Base-by-base conservation (phyloP, 2,113 vertebrate genomes). In the Pithys albifrons region DNA sequence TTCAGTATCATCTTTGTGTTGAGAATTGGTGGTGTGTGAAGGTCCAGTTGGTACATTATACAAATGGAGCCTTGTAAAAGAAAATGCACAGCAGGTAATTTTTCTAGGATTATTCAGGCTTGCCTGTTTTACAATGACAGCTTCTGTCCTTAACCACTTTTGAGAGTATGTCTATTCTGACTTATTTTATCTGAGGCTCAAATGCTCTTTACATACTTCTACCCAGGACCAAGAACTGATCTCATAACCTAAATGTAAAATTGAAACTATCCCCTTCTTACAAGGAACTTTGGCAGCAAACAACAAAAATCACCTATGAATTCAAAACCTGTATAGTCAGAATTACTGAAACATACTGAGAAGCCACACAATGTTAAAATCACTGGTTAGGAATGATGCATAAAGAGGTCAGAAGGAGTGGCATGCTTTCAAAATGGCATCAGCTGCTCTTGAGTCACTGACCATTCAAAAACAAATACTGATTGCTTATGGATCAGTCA, bases 401-500 rank as follows among this genome's bases (percentile, higher is more conserved):
- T 87, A 95, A 93, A 3, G 19, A 92, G 80, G 84, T 64, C 80
- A 93, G 89, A 95, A 91, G 96, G 94, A 89, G 95, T 93, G 95
- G 83, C 3, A 1, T 41, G 70, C 46, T 85, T 91, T 93, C 48
- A 89, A 96, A 89, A 89, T n/a, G 80, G 61, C 95, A 81, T 94
- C 94, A 96, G 80, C 91, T 93, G 94, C 35, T 92, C 84, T 83
- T 97, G 95, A 97, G 83, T 97, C 95, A 97, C 0, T 87, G 61
- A 61, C 89, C 73, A 65, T 64, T 87, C 76, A 91, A 85, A 94
- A 93, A 66, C 73, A 93, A 93, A 69, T 65, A 85, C 74, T 52
- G 69, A 43, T 65, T 89, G 33, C 72, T 70, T 81, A 59, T 25
- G 61, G 72, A 64, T 51, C 19, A 67, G 82, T 19, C 48, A 79